Percentiles rank a stretch among this genome's conserved stretches.
Conservation (phyloP, 2,888 invertebrate species). For the Lacanobia wlatinum region DNA sequence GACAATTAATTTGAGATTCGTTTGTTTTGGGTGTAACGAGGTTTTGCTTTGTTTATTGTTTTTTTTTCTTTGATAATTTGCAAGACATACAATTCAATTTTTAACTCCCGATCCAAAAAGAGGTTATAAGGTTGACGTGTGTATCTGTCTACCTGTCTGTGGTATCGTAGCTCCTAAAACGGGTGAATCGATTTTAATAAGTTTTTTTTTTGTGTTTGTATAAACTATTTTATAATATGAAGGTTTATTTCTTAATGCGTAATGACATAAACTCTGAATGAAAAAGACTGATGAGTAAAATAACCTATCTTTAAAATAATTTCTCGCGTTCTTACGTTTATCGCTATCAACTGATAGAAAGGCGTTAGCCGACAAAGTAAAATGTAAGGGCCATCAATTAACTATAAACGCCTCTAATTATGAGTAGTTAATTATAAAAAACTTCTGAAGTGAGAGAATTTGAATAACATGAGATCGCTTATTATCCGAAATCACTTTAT, state of each 20-base stretch:
- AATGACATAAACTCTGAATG: neutral
- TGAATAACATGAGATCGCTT: slow-evolving; percentile 57
- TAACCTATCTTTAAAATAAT: slow-evolving; percentile 7
- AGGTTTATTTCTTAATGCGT: neutral
- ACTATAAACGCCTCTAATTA: slow-evolving; percentile 54
- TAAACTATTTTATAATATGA: too few species aligned
- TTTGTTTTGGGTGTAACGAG: slow-evolving; percentile 22
- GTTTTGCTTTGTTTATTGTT: neutral
- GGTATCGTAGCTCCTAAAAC: too few species aligned
- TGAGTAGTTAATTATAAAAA: slow-evolving; percentile 48
- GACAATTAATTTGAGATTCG: slow-evolving; percentile 21
- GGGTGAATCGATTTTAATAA: too few species aligned
- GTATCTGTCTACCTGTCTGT: too few species aligned
- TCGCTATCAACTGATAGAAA: slow-evolving; percentile 21
- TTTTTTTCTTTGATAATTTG: neutral
- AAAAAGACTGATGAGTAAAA: neutral
- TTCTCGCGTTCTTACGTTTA: slow-evolving; percentile 19
- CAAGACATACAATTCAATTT: too few species aligned
- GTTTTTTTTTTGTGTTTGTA: too few species aligned
- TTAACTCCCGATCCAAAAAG: too few species aligned
- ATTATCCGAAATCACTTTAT: slow-evolving; percentile 54
- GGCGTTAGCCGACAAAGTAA: slow-evolving; percentile 46
- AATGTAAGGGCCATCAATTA: slow-evolving; percentile 52
- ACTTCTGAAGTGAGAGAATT: slow-evolving; percentile 52
- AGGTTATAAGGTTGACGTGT: too few species aligned